phyloP scores from a whole-genome alignment of 2,797 vertebrate species.

The Halcyon smyrnensis region DNA sequence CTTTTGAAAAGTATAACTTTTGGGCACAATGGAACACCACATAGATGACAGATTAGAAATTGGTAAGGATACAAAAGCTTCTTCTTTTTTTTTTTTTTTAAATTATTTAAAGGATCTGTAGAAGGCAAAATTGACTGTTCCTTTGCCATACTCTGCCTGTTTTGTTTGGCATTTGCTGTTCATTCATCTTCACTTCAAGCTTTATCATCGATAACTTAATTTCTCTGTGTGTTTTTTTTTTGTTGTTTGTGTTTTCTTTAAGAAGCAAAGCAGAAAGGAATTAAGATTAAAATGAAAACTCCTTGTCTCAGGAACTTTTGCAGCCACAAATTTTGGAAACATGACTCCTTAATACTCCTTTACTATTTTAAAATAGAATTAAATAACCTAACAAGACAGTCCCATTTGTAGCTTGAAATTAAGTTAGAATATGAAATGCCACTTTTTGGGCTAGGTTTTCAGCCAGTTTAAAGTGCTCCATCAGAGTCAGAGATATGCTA shows the following conservation, averaged over 20 bases:
- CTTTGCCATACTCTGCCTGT: background rate
- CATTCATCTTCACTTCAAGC: background rate
- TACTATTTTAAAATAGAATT: background rate
- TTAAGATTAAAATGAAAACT: background rate
- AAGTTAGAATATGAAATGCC: background rate
- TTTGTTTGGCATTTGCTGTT: background rate
- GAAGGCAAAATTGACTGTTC: background rate
- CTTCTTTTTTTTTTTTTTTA: rapidly evolving
- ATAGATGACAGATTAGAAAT: background rate
- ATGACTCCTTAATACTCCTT: background rate
- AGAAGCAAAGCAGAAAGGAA: background rate
- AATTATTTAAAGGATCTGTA: background rate
- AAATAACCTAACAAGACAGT: background rate
- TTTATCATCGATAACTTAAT: background rate
- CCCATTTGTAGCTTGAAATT: background rate
- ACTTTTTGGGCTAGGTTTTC: background rate
- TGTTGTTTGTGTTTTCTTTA: background rate
- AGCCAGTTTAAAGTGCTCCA: background rate
- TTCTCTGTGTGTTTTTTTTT: background rate
- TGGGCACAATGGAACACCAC: background rate
- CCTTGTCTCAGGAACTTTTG: background rate
- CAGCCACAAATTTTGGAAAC: background rate
- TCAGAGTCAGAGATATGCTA: background rate
- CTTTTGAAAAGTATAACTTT: background rate
- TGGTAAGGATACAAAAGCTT: background rate